phyloP scores from a whole-genome alignment of 1,140 invertebrate species.

The Trachymyrmex septentrionalis region DNA sequence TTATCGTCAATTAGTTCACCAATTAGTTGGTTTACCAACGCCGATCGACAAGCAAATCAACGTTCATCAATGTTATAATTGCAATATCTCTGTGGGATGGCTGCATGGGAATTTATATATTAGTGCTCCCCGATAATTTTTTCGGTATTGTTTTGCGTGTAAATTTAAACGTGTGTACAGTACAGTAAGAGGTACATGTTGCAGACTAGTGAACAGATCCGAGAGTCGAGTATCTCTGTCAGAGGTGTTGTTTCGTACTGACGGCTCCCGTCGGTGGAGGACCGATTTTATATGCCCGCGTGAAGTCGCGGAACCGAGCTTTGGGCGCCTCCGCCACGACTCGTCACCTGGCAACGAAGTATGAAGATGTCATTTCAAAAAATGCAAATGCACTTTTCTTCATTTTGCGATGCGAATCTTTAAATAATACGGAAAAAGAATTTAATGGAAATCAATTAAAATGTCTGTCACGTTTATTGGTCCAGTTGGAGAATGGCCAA shows the following conservation, averaged over 20 bases:
- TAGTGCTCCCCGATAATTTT: background rate
- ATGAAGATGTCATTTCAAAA: conserved; percentile 37
- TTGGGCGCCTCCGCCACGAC: conserved; percentile 64
- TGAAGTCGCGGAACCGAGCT: conserved; percentile 65
- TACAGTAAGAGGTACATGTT: conserved; percentile 31
- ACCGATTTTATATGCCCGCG: conserved; percentile 75
- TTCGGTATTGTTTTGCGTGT: conserved; percentile 2
- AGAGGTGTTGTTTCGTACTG: conserved; percentile 76
- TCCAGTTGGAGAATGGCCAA: background rate
- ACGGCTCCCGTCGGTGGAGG: conserved; percentile 73
- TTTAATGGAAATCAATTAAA: background rate
- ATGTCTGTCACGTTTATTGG: background rate
- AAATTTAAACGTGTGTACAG: background rate
- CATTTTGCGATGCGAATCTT: background rate
- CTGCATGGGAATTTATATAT: background rate
- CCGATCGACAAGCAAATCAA: background rate
- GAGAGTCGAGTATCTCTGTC: conserved; percentile 68
- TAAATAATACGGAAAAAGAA: background rate
- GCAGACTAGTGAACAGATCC: conserved; percentile 47
- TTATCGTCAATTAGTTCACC: conserved; percentile 13
- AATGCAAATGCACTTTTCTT: background rate
- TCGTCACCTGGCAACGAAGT: conserved; percentile 67
- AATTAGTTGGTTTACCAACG: background rate
- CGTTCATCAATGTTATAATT: background rate
- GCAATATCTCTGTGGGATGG: background rate